A percentile compares a stretch with the other conserved stretches of the same genome.
Conservation (phyloP, 2,888 invertebrate genomes). For the Azorinus chamasolen region DNA sequence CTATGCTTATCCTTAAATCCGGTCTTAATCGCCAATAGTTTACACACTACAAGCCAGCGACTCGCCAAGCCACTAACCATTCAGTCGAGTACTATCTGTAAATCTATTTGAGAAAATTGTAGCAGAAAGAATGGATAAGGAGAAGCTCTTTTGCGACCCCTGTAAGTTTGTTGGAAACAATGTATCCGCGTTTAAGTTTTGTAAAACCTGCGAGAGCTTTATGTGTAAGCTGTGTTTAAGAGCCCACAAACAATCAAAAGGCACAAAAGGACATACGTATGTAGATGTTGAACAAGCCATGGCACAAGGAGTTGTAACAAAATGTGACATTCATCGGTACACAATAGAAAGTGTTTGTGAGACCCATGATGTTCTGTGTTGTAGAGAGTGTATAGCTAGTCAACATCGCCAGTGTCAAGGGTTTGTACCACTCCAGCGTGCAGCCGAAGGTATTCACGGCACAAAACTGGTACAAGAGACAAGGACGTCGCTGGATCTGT, state of each 20-base stretch:
- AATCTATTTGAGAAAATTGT: too few relatives aligned
- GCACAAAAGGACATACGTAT: conserved; percentile 21
- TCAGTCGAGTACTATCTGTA: too few relatives aligned
- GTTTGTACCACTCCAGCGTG: conserved; percentile 33
- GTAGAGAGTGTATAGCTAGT: conserved; percentile 40
- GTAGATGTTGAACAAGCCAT: conserved; percentile 7
- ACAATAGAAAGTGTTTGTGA: conserved; percentile 47
- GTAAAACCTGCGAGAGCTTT: conserved; percentile 29
- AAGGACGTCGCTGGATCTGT: conserved; percentile 23
- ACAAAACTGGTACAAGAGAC: conserved; percentile 3
- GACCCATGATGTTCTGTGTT: conserved; percentile 38
- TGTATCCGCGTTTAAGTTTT: conserved; percentile 22
- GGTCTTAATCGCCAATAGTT: too few relatives aligned
- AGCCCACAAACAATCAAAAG: conserved; percentile 18
- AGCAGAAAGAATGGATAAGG: too few relatives aligned
- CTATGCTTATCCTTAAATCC: too few relatives aligned
- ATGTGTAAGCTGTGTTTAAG: conserved; percentile 27
- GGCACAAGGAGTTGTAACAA: background rate
- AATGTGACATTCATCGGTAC: conserved; percentile 46
- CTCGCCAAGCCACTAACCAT: too few relatives aligned
- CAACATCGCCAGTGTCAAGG: conserved; percentile 27
- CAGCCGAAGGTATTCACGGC: conserved; percentile 15
- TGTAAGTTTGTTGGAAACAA: conserved; percentile 33
- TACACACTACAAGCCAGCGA: too few relatives aligned
- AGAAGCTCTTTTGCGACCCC: conserved; percentile 20